Percentiles rank a stretch among this genome's conserved stretches.
Evolutionary conservation across 2,113 vertebrate species (phyloP).

Genomic region (Monarcha castaneiventris): DNA sequence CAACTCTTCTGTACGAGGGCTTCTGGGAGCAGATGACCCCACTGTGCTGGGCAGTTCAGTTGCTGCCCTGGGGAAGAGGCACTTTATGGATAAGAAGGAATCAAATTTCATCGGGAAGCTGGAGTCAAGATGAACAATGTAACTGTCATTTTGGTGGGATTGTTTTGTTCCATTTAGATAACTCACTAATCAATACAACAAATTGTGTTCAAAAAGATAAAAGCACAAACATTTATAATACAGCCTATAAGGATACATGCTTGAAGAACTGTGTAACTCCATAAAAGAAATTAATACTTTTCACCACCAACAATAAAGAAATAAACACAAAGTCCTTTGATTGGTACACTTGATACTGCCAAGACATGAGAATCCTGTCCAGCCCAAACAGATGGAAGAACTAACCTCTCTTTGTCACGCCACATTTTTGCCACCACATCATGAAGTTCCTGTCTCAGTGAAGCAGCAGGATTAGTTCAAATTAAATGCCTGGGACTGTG

Average conservation of each 20-base stretch:
- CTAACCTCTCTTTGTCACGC: background rate
- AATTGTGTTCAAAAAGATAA: background rate
- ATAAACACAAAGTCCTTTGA: background rate
- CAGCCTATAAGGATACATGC: background rate
- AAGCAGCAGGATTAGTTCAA: background rate
- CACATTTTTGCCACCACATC: background rate
- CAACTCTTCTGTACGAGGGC: background rate
- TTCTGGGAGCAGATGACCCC: background rate
- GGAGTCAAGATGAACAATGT: background rate
- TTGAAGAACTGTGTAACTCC: background rate
- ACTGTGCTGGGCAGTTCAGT: background rate
- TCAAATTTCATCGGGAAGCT: background rate
- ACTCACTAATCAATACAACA: background rate
- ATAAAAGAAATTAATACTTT: background rate
- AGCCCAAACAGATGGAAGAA: background rate
- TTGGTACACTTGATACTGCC: background rate
- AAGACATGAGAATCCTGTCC: background rate
- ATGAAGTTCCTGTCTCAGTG: background rate
- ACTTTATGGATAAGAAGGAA: background rate
- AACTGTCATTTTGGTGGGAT: background rate
- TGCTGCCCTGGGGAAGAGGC: background rate
- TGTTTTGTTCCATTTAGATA: background rate
- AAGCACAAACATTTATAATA: background rate
- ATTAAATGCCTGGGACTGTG: background rate
- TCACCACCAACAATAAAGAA: background rate